Percentiles rank a stretch among this genome's conserved stretches.
phyloP scores from a whole-genome alignment of 2,797 vertebrate genomes.

The Psittacula derbiana region DNA sequence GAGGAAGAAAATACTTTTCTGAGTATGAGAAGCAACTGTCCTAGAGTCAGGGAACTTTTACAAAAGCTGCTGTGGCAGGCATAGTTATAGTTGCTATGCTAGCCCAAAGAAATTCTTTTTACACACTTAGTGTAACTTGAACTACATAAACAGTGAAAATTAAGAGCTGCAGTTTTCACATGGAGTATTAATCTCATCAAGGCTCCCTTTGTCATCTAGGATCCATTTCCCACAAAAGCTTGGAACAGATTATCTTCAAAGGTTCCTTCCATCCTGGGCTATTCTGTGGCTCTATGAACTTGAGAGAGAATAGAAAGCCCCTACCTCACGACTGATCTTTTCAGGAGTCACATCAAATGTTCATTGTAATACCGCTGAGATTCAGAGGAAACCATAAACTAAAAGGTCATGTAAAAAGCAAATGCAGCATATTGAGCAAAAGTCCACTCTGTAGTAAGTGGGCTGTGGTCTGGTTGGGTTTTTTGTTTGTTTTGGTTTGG shows the following conservation, averaged over 20 bases:
- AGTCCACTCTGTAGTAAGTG: neutral
- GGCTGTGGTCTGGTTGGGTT: neutral
- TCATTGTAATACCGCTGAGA: neutral
- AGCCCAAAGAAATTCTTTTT: neutral
- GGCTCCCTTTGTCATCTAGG: neutral
- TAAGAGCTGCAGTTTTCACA: neutral
- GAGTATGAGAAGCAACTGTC: neutral
- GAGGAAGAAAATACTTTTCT: neutral
- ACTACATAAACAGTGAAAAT: neutral
- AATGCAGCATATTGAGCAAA: neutral
- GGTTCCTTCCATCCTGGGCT: neutral
- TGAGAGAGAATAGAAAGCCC: neutral
- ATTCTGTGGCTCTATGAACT: neutral
- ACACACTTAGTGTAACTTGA: neutral
- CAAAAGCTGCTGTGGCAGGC: neutral
- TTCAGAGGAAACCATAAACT: neutral
- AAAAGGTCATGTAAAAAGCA: neutral
- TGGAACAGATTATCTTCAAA: neutral
- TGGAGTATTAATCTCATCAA: neutral
- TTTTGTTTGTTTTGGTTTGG: neutral
- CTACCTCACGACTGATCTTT: neutral
- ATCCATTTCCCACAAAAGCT: neutral
- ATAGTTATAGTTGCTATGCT: neutral
- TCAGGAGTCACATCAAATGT: neutral
- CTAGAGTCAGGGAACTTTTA: neutral